Evolutionary conservation across 2,888 invertebrate genomes (phyloP).

Genomic region (Spisula solida): DNA sequence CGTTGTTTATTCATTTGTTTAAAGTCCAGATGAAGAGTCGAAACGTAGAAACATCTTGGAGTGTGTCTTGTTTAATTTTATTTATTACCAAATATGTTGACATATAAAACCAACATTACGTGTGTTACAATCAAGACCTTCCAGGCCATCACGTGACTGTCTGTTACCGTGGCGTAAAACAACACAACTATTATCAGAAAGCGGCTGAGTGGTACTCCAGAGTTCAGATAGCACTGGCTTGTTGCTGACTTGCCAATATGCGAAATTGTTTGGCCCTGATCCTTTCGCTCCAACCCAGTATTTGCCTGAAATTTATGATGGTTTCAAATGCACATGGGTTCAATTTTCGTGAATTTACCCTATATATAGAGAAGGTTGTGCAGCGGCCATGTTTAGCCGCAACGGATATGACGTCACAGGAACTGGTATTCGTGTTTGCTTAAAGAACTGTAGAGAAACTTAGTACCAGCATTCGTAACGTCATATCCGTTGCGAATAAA

Average conservation of each 20-base stretch:
- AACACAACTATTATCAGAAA: background rate
- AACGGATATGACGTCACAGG: too few species aligned
- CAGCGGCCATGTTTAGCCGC: too few species aligned
- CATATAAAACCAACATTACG: background rate
- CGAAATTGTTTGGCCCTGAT: background rate
- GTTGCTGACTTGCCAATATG: background rate
- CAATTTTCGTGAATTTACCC: too few species aligned
- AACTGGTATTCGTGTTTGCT: too few species aligned
- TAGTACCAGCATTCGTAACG: too few species aligned
- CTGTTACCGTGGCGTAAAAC: background rate
- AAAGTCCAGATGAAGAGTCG: too few species aligned
- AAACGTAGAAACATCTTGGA: too few species aligned
- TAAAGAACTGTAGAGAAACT: background rate
- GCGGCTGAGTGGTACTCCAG: background rate
- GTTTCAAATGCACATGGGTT: too few species aligned
- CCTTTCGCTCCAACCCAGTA: constrained; percentile 2
- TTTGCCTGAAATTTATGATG: background rate
- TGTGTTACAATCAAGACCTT: background rate
- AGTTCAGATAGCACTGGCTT: background rate
- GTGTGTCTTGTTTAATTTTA: too few species aligned
- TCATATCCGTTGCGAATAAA: too few species aligned
- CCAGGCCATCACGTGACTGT: background rate
- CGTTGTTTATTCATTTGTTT: too few species aligned
- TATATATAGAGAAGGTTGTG: too few species aligned
- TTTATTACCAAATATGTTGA: background rate